phyloP scores from a whole-genome alignment of 2,888 invertebrate genomes.

The Melanchra persicariae region DNA sequence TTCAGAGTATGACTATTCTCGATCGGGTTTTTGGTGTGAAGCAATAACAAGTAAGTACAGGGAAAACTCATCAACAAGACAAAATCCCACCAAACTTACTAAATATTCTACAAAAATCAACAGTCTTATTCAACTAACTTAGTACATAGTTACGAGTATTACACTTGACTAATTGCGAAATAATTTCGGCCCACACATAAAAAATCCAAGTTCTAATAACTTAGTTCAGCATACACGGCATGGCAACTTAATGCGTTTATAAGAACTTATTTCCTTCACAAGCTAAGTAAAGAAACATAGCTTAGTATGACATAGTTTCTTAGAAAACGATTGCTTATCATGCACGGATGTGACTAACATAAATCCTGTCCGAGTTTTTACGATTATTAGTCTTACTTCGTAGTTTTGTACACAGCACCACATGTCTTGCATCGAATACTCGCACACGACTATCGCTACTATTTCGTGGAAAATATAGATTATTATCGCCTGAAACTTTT shows the following conservation, averaged over 20 bases:
- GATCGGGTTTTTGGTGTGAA: background rate
- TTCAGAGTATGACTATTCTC: background rate
- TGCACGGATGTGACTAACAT: slow-evolving; percentile 76
- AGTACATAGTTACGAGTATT: background rate
- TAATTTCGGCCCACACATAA: slow-evolving; percentile 43
- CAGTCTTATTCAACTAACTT: background rate
- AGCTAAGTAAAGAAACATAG: slow-evolving; percentile 60
- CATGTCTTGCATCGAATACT: slow-evolving; percentile 38
- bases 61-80: background rate
- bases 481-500: slow-evolving; percentile 8
- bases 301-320: slow-evolving; percentile 72
- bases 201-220: slow-evolving; percentile 53
- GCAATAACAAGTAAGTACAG: background rate
- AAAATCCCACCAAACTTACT: background rate
- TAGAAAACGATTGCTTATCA: slow-evolving; percentile 76
- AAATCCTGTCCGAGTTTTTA: slow-evolving; percentile 71
- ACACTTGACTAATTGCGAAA: slow-evolving; percentile 38
- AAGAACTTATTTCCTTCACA: slow-evolving; percentile 67
- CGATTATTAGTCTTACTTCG: slow-evolving; percentile 57
- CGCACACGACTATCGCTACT: slow-evolving; percentile 20
- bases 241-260: slow-evolving; percentile 64
- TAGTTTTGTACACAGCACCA: slow-evolving; percentile 49
- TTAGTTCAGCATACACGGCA: slow-evolving; percentile 39
- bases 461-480: slow-evolving; percentile 25
- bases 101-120: slow-evolving; percentile 22